Percentiles rank a stretch among this genome's conserved stretches.
These are phyloP conservation scores for Tetranychus truncatus DNA, from an alignment of 2,888 invertebrate species.

Conservation along the genomic window DNA sequence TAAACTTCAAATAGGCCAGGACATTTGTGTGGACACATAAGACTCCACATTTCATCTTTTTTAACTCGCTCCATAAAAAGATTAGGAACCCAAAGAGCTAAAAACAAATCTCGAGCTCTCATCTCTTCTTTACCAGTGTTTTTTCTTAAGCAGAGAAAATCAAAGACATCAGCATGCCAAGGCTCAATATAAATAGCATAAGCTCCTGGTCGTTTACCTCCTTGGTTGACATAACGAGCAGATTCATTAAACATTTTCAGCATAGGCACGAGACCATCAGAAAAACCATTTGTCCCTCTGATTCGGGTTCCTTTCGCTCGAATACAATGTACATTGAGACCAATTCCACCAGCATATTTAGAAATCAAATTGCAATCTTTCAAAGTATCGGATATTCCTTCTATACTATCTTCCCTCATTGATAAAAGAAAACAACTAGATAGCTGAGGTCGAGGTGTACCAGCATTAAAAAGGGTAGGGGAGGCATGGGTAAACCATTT, in stretches of 20 bases:
- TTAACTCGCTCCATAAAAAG: slow-evolving; percentile 90
- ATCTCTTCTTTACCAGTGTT: slow-evolving; percentile 87
- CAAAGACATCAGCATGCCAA: slow-evolving; percentile 94
- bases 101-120: slow-evolving; percentile 84
- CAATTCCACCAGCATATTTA: slow-evolving; percentile 92
- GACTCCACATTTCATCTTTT: slow-evolving; percentile 62
- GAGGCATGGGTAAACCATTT: slow-evolving; percentile 93
- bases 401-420: slow-evolving; percentile 83
- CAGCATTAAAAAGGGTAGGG: slow-evolving; percentile 88
- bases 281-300: slow-evolving; percentile 78
- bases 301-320: slow-evolving; percentile 76
- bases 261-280: slow-evolving; percentile 91
- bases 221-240: slow-evolving; percentile 90
- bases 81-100: slow-evolving; percentile 94
- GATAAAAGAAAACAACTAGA: slow-evolving; percentile 88
- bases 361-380: slow-evolving; percentile 86
- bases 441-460: slow-evolving; percentile 71
- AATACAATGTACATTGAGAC: slow-evolving; percentile 85
- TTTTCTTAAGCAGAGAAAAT: slow-evolving; percentile 80
- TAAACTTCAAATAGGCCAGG: slow-evolving; percentile 77
- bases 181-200: slow-evolving; percentile 96
- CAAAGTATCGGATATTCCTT: slow-evolving; percentile 78
- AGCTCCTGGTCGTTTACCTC: slow-evolving; percentile 83
- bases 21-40: slow-evolving; percentile 89
- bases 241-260: slow-evolving; percentile 84